A percentile compares a stretch with the other conserved stretches of the same genome.
Conservation (phyloP, 2,888 invertebrate genomes). For the Abrostola triplasia region DNA sequence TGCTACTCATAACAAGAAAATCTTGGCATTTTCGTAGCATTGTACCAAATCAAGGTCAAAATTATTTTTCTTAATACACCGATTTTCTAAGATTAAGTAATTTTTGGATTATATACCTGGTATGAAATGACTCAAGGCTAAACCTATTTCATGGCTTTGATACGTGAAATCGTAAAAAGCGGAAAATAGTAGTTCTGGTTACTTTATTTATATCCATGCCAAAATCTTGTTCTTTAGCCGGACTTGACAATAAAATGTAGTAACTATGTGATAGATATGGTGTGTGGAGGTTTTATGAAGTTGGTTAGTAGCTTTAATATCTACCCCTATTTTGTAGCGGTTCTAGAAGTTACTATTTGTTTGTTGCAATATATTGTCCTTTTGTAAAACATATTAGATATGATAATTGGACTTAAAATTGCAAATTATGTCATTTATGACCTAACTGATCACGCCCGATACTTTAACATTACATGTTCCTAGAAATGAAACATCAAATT, state of each 20-base stretch:
- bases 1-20: no score
- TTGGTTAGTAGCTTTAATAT: neutral
- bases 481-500: constrained; percentile 9
- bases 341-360: no score
- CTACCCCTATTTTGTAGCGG: no score
- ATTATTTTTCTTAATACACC: neutral
- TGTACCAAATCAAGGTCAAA: neutral
- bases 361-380: neutral
- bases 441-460: neutral
- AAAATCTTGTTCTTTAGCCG: constrained; percentile 24
- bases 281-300: neutral
- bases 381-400: no score
- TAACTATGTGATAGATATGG: no score
- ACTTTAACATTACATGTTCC: neutral
- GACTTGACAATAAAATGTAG: neutral
- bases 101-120: constrained; percentile 28
- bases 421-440: no score
- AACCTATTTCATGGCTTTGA: constrained; percentile 33
- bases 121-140: constrained; percentile 32
- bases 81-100: constrained; percentile 22
- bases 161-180: constrained; percentile 46
- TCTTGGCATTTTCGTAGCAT: no score
- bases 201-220: constrained; percentile 36
- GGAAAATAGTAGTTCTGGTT: constrained; percentile 31
- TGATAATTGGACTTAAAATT: no score